phyloP scores from a whole-genome alignment of 2,888 invertebrate genomes.

The Octodonta nipae region DNA sequence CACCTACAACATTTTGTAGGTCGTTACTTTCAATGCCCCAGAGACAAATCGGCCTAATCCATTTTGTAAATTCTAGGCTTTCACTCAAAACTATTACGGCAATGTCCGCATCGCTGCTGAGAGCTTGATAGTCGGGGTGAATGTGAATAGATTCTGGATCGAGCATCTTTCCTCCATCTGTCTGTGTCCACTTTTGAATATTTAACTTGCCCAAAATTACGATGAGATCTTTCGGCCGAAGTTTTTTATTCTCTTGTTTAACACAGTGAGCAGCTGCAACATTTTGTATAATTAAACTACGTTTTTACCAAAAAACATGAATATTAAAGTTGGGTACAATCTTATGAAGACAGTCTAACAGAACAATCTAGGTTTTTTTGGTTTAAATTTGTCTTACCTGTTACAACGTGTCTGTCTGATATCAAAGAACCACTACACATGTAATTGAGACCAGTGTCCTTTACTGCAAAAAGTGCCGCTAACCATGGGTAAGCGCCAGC shows the following conservation, averaged over 20 bases:
- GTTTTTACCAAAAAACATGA: neutral
- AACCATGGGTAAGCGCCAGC: slow-evolving; percentile 33
- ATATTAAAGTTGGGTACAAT: neutral
- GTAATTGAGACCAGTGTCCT: slow-evolving; percentile 19
- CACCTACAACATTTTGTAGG: slow-evolving; percentile 22
- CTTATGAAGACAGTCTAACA: neutral
- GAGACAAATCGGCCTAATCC: slow-evolving; percentile 48
- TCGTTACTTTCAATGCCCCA: slow-evolving; percentile 39
- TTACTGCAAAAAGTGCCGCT: slow-evolving; percentile 29
- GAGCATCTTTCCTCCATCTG: slow-evolving; percentile 20
- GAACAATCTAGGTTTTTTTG: neutral
- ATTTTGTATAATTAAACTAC: neutral
- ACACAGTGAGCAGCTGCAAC: slow-evolving; percentile 30
- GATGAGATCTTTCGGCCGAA: slow-evolving; percentile 21
- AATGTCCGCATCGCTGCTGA: slow-evolving; percentile 43
- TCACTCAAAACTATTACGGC: slow-evolving; percentile 43
- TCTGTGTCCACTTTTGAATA: slow-evolving; percentile 21
- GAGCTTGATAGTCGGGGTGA: slow-evolving; percentile 44
- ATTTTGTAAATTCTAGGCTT: slow-evolving; percentile 38
- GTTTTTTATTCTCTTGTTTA: slow-evolving; percentile 13
- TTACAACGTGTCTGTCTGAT: slow-evolving; percentile 28
- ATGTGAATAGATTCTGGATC: slow-evolving; percentile 34
- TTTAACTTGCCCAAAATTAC: slow-evolving; percentile 25
- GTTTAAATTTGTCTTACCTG: slow-evolving; percentile 21
- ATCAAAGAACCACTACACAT: slow-evolving; percentile 31